Conservation (phyloP, 2,888 invertebrate species). For the Tenthredo mesomela region DNA sequence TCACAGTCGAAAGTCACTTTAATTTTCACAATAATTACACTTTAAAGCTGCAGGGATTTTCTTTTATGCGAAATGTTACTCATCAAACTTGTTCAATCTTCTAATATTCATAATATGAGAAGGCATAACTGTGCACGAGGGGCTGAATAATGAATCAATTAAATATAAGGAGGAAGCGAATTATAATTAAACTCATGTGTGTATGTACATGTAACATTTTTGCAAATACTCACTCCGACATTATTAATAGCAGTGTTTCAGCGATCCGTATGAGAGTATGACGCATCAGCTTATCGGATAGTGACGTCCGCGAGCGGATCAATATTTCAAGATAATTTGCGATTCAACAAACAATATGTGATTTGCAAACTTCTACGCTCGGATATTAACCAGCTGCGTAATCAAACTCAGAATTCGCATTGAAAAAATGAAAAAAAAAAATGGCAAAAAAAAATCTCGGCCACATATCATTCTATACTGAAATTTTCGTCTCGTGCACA, state of each 20-base stretch:
- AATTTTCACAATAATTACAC: not conserved
- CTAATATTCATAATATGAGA: not conserved
- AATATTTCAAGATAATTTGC: slow-evolving; percentile 33
- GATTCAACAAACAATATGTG: not conserved
- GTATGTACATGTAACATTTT: not conserved
- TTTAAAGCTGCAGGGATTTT: not conserved
- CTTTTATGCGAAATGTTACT: not conserved
- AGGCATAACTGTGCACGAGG: not conserved
- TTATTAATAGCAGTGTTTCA: not conserved
- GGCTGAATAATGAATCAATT: not conserved
- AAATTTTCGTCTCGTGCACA: not conserved
- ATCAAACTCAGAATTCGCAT: not conserved
- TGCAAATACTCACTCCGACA: not conserved
- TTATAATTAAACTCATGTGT: not conserved
- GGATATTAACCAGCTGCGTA: not conserved
- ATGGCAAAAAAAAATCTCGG: not conserved
- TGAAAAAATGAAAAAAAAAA: not conserved
- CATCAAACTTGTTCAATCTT: not conserved
- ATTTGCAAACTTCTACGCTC: not conserved
- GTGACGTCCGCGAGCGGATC: slow-evolving; percentile 15
- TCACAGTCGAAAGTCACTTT: slow-evolving; percentile 17
- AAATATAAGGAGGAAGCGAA: not conserved
- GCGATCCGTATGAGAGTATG: not conserved
- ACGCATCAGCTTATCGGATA: slow-evolving; percentile 3
- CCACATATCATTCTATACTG: not conserved